Conservation (phyloP, 2,113 vertebrate species). For the Myiagra hebetior region DNA sequence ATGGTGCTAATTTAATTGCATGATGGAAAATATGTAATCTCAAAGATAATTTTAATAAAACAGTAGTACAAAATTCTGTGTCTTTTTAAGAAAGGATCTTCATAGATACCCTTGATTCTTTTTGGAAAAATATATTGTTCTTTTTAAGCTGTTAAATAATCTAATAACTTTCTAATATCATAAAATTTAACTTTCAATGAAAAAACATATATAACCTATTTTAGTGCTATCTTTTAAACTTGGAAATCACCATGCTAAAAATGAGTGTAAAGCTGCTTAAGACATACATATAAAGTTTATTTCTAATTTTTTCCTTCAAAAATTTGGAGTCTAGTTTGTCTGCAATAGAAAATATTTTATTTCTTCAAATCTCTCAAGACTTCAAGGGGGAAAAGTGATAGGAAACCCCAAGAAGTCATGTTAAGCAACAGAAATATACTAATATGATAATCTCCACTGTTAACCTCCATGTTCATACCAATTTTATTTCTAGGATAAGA, state of each 20-base stretch:
- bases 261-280: neutral
- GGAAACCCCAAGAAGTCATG: neutral
- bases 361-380: neutral
- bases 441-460: neutral
- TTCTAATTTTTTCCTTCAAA: constrained; percentile 28
- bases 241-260: neutral
- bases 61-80: neutral
- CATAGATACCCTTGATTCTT: neutral
- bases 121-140: neutral
- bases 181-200: neutral
- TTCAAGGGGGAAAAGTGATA: neutral
- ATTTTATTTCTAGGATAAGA: neutral
- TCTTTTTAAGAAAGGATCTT: neutral
- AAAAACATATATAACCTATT: neutral
- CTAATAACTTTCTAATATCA: neutral
- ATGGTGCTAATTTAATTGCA: neutral
- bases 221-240: neutral
- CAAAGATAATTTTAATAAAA: neutral
- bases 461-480: neutral
- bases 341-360: neutral
- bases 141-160: neutral
- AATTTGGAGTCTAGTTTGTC: neutral
- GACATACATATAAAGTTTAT: neutral
- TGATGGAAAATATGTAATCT: neutral
- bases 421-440: neutral